phyloP scores from a whole-genome alignment of 2,888 invertebrate species.

The Caenorhabditis panamensis region DNA sequence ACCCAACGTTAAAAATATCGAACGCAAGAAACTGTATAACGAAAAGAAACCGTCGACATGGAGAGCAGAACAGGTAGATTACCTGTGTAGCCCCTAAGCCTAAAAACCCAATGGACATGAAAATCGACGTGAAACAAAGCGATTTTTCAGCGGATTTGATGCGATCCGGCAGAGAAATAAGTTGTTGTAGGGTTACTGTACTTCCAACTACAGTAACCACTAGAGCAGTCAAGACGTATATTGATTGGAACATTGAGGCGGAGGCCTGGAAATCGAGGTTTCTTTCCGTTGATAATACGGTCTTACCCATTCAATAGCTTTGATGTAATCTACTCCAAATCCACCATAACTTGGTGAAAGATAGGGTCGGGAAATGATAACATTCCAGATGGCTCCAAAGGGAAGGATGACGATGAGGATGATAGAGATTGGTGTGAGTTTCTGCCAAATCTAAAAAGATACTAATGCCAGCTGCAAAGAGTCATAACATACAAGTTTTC shows the following conservation, averaged over 20 bases:
- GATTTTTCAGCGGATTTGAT: conserved; percentile 41
- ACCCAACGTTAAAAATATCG: conserved; percentile 23
- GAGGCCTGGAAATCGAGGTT: conserved; percentile 28
- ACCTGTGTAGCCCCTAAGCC: conserved; percentile 23
- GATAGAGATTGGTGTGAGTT: not conserved
- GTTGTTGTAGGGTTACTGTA: no score
- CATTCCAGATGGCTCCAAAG: conserved; percentile 14
- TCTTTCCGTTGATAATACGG: no score
- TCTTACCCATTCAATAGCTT: no score
- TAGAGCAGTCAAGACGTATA: not conserved
- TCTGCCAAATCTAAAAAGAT: not conserved
- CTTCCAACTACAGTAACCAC: conserved; percentile 25
- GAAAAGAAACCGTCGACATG: not conserved
- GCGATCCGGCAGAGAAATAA: conserved; percentile 16
- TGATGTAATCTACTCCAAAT: conserved; percentile 23
- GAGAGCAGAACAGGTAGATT: no score
- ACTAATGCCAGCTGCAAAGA: conserved; percentile 1
- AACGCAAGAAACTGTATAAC: conserved; percentile 19
- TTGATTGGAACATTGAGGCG: not conserved
- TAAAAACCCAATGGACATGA: conserved; percentile 22
- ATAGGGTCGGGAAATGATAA: conserved; percentile 4
- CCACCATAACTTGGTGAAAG: not conserved
- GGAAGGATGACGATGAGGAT: not conserved
- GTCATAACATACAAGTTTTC: conserved; percentile 36
- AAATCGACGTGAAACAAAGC: conserved; percentile 15